These are phyloP conservation scores for Zaprionus tsacasi DNA, from an alignment of 1,140 invertebrate species.

Conservation along the genomic window DNA sequence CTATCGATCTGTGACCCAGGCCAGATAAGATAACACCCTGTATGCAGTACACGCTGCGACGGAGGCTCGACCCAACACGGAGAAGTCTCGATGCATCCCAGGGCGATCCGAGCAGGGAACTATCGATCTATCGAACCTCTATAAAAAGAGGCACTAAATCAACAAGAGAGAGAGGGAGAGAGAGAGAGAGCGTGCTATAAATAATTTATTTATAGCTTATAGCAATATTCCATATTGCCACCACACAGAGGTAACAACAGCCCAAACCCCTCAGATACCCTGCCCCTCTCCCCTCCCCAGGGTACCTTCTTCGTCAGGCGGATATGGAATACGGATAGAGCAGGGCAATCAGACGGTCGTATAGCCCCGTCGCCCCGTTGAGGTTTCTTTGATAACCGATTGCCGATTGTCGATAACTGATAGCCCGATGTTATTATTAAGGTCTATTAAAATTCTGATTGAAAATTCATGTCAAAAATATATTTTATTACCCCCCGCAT, in stretches of 20 bases:
- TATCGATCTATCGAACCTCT: conserved; percentile 54
- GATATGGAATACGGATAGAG: not conserved
- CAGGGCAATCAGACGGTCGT: not conserved
- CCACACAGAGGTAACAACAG: conserved; percentile 65
- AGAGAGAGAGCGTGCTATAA: conserved; percentile 64
- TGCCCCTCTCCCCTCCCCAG: too few relatives aligned
- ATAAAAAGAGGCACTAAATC: conserved; percentile 78
- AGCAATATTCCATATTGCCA: conserved; percentile 76
- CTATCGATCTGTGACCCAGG: conserved; percentile 74
- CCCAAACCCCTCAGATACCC: not conserved
- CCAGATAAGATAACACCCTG: conserved; percentile 68
- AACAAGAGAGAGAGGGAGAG: conserved; percentile 61
- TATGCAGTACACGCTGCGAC: conserved; percentile 4
- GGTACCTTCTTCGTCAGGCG: not conserved
- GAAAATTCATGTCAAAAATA: conserved; percentile 84
- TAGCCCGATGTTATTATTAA: conserved; percentile 83
- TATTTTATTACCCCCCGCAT: conserved; percentile 74
- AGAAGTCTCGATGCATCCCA: conserved; percentile 45
- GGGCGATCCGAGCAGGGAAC: conserved; percentile 38
- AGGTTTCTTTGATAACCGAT: conserved; percentile 67
- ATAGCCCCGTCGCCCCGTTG: not conserved
- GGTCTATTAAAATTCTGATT: conserved; percentile 84
- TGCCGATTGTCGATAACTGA: conserved; percentile 59
- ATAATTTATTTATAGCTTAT: conserved; percentile 80
- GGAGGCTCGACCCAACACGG: conserved; percentile 40